These are phyloP conservation scores for Idaea aversata DNA, from an alignment of 2,888 invertebrate species.

Conservation along the genomic window DNA sequence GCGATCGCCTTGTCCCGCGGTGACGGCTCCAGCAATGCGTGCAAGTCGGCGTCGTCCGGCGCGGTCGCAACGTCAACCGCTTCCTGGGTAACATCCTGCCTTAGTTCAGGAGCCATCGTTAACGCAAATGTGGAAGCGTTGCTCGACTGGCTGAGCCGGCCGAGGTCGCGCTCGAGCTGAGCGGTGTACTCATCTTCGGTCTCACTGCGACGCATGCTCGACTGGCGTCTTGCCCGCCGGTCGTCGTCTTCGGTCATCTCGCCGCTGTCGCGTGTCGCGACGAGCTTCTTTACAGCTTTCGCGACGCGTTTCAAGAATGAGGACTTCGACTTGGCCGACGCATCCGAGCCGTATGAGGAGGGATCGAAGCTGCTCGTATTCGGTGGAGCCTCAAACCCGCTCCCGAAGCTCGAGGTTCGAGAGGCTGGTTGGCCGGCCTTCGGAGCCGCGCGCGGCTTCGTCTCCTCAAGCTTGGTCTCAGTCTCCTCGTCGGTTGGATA, in stretches of 20 bases:
- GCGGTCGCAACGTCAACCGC: neutral
- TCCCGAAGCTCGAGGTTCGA: too few species aligned
- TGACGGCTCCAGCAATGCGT: neutral
- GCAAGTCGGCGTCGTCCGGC: neutral
- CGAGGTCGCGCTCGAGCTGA: neutral
- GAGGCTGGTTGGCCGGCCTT: neutral
- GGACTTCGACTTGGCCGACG: neutral
- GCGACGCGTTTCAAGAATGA: neutral
- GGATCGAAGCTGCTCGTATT: neutral
- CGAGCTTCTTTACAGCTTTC: neutral
- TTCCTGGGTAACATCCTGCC: neutral
- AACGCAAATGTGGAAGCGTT: neutral
- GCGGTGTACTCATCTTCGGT: neutral
- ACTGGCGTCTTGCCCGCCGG: too few species aligned
- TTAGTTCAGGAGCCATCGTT: neutral
- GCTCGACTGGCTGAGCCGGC: neutral
- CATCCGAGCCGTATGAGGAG: neutral
- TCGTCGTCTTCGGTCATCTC: neutral
- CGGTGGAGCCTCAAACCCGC: neutral
- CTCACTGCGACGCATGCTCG: neutral
- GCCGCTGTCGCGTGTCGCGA: neutral
- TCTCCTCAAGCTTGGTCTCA: neutral
- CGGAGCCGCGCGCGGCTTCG: neutral
- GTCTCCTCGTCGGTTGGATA: neutral
- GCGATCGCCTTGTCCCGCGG: neutral